Base-by-base conservation (phyloP, 2,113 vertebrate genomes). In the Geococcyx californianus region DNA sequence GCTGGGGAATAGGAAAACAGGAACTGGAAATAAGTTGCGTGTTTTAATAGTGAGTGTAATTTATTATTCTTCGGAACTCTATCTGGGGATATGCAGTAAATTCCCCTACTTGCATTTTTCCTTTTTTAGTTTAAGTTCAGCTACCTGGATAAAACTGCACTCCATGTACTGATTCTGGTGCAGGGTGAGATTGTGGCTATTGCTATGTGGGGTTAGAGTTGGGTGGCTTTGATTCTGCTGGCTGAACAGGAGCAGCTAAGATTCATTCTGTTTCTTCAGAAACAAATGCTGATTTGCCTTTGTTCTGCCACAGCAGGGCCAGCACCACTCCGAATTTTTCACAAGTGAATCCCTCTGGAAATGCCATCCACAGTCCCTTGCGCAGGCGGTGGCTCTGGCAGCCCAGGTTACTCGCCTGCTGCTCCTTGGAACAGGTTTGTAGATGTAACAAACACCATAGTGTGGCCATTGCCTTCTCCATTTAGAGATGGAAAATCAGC, bases 281-380 rank as follows among this genome's bases (percentile, higher is more conserved):
- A 59, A 38, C 34, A 76, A n/a, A 18, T 29, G 33, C 21, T 86
- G 36, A 18, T 40, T 36, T 58, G 18, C 42, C 17, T 94, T 86
- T 55, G 28, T 80, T 68, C 49, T 73, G 11, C 28, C 3, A 1
- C 36, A 12, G 56, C 11, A 18, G 13, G 54, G 34, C 58, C 58
- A 60, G 70, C 31, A 68, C 49, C 1, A 4, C 29, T 64, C 52
- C 29, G 19, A 19, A 6, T 28, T 77, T 77, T 70, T 17, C 59
- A 1, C 45, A 29, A 2, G 1, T 13, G 51, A 44, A 36, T 16
- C 19, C 31, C 29, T 58, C 21, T 62, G 72, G 54, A 40, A 87
- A 28, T 17, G 21, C 23, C 59, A 16, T 58, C 45, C 0, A 0
- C 29, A 26, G 25, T 66, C 33, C 2, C 38, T 52, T 17, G n/a